Evolutionary conservation across 2,888 invertebrate genomes (phyloP).

Genomic region (Dicyrtoma fusca): DNA sequence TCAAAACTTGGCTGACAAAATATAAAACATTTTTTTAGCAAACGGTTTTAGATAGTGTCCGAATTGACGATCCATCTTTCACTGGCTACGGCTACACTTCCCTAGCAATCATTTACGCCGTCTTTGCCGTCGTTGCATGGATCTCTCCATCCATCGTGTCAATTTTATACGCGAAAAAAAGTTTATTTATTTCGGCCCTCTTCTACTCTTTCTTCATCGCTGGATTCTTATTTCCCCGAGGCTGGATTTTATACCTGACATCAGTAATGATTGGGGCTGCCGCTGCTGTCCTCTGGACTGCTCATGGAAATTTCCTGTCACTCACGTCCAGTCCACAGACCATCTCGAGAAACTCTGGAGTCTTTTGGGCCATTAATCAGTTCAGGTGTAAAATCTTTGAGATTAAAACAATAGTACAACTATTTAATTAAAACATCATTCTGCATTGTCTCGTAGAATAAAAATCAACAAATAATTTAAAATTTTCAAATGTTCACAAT

Average conservation of each 20-base stretch:
- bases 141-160: conserved; percentile 88
- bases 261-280: conserved; percentile 87
- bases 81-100: conserved; percentile 82
- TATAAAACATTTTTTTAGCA: conserved; percentile 2
- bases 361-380: conserved; percentile 97
- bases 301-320: conserved; percentile 89
- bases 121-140: conserved; percentile 92
- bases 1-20: no score
- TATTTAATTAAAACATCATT: no score
- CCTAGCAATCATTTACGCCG: conserved; percentile 88
- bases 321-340: conserved; percentile 85
- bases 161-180: conserved; percentile 75
- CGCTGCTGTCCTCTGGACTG: conserved; percentile 95
- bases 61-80: conserved; percentile 63
- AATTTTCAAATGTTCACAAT: no score
- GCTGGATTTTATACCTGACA: conserved; percentile 80
- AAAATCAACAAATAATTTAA: no score
- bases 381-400: conserved; percentile 67
- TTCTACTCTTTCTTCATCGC: conserved; percentile 81
- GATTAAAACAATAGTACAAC: no score
- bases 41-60: conserved; percentile 24
- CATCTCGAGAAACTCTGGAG: conserved; percentile 89
- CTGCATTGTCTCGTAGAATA: no score
- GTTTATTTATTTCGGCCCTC: conserved; percentile 83
- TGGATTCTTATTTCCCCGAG: conserved; percentile 81